These are phyloP conservation scores for Cantharis rustica DNA, from an alignment of 2,888 invertebrate species.

Conservation along the genomic window DNA sequence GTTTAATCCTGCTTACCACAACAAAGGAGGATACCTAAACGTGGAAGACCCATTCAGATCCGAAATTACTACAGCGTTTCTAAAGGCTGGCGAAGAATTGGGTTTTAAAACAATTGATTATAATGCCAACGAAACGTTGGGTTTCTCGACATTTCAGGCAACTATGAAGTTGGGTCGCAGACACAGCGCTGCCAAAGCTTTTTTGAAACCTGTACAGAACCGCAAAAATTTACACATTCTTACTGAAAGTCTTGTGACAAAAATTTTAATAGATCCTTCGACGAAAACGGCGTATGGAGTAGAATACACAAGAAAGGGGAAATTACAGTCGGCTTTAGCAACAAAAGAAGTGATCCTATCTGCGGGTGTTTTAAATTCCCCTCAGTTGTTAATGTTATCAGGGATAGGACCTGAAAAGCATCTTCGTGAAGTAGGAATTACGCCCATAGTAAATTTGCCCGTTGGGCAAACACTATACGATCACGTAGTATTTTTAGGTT, in stretches of 20 bases:
- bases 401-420: conserved; percentile 69
- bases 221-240: conserved; percentile 65
- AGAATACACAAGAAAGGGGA: conserved; percentile 45
- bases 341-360: conserved; percentile 63
- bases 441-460: conserved; percentile 64
- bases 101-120: conserved; percentile 57
- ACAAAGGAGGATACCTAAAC: conserved; percentile 64
- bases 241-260: conserved; percentile 61
- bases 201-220: conserved; percentile 59
- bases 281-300: conserved; percentile 58
- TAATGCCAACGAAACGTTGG: conserved; percentile 50
- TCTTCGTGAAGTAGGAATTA: conserved; percentile 62
- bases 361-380: conserved; percentile 76
- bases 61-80: conserved; percentile 51
- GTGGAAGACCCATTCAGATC: conserved; percentile 64
- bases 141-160: conserved; percentile 55
- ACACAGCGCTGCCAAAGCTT: conserved; percentile 64
- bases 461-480: conserved; percentile 73
- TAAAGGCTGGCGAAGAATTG: conserved; percentile 52
- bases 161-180: conserved; percentile 61
- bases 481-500: conserved; percentile 65
- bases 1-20: conserved; percentile 60
- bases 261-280: conserved; percentile 59
- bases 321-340: conserved; percentile 47
- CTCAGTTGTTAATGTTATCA: conserved; percentile 73